Conservation (phyloP, 1,140 invertebrate species). For the Holcopasites calliopsidis region DNA sequence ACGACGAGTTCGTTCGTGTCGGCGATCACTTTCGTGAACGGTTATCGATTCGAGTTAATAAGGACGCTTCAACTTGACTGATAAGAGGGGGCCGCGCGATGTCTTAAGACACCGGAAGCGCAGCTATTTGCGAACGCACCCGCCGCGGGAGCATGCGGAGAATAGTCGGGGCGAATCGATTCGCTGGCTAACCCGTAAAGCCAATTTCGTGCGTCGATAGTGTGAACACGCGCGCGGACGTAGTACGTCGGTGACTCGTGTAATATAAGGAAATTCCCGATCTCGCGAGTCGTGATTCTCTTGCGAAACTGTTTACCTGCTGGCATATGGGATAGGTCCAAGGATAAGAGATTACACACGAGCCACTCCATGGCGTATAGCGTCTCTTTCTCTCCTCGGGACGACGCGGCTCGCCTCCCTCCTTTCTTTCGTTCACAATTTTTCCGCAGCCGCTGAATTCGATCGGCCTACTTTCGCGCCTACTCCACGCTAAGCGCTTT, state of each 20-base stretch:
- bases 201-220: constrained; percentile 53
- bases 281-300: constrained; percentile 62
- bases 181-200: constrained; percentile 55
- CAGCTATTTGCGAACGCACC: constrained; percentile 21
- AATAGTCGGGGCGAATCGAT: background rate
- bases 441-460: constrained; percentile 39
- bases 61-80: background rate
- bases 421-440: constrained; percentile 38
- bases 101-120: constrained; percentile 36
- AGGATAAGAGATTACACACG: constrained; percentile 73
- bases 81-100: background rate
- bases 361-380: constrained; percentile 3
- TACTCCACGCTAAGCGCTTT: constrained; percentile 1
- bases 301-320: constrained; percentile 77
- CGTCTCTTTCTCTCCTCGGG: background rate
- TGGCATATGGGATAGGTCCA: constrained; percentile 68
- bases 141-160: background rate
- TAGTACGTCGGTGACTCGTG: constrained; percentile 26
- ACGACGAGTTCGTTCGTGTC: background rate
- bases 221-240: background rate
- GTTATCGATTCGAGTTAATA: background rate
- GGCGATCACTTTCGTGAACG: background rate
- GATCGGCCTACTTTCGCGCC: constrained; percentile 40
- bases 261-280: constrained; percentile 75
- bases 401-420: background rate